Evolutionary conservation across 1,140 invertebrate genomes (phyloP), one percentile per base, ranked within the genome.

Genomic region (Panagrolaimus sp.): DNA sequence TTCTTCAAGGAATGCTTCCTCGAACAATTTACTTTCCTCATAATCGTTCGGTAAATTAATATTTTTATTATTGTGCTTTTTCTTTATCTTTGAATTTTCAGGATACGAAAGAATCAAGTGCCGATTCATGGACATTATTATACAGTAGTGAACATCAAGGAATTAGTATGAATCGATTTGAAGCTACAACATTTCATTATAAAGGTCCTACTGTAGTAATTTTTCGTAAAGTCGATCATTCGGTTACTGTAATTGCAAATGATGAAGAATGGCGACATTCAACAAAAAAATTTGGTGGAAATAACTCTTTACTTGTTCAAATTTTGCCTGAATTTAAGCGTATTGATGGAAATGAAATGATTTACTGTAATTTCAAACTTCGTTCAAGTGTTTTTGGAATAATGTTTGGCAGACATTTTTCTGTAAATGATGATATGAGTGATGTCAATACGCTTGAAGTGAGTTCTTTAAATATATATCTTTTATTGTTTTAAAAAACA

Each of bases 231-330:
- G 67, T 1, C 24, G 48, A 67, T 47, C 43, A 38, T 5, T 47
- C 78, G 6, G 43, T 78, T 17, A 78, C 24, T 48, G 75, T 65
- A 6, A 63, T 76, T 43, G 67, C 71, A 21, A 44, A 62, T 26
- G 70, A 76, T 55, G 43, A 68, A 26, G 75, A 77, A 46, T 76
- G 76, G 76, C 69, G 75, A 43, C 66, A 76, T 67, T 65, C 74
- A 24, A 67, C 63, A n/a, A 77, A 78, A 55, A 32, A 52, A 14
- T 78, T 71, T 46, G 75, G 75, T 38, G 66, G 71, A 10, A 65
- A 73, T 17, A 43, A 74, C 38, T 70, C 67, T 43, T 12, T 62
- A 24, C 64, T 73, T 24, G 63, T 73, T 52, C n/a, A 78, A 62
- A 47, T 76, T 9, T 58, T 12, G 17, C 76, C 75, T 12, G 15